Evolutionary conservation across 1,140 invertebrate genomes (phyloP).

Genomic region (Dinoponera quadriceps): DNA sequence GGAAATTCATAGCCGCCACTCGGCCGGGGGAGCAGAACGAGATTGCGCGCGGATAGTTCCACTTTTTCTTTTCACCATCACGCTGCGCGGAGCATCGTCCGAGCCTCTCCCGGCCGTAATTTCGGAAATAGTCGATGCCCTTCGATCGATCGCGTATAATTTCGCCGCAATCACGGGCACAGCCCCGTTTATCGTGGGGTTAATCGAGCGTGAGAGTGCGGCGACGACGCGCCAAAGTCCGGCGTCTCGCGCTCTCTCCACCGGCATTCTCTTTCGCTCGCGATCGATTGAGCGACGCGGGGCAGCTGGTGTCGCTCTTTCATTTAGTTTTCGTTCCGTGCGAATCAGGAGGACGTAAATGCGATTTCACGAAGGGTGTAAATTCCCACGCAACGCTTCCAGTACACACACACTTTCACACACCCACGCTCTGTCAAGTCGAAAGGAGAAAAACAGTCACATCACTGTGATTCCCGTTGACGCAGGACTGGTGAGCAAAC

Average conservation of each 20-base stretch:
- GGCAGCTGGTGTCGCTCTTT: not conserved
- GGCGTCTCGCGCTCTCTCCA: constrained; percentile 14
- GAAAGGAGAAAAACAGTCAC: no score
- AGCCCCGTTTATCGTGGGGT: constrained; percentile 9
- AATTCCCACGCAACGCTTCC: no score
- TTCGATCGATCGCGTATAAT: constrained; percentile 48
- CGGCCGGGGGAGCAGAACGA: constrained; percentile 8
- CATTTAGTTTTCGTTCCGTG: not conserved
- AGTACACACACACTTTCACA: no score
- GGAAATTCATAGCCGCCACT: constrained; percentile 41
- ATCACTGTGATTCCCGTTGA: no score
- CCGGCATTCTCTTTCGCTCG: constrained; percentile 4
- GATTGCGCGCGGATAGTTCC: constrained; percentile 21
- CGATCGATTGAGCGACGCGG: not conserved
- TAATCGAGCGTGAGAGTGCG: constrained; percentile 17
- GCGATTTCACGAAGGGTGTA: no score
- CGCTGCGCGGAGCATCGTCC: constrained; percentile 1
- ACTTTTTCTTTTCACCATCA: not conserved
- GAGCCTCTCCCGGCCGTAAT: constrained; percentile 19
- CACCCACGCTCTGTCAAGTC: no score
- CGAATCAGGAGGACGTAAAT: no score
- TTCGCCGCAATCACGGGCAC: constrained; percentile 34
- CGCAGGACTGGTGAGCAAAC: no score
- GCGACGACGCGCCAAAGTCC: constrained; percentile 25
- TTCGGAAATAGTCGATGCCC: constrained; percentile 9